Evolutionary conservation across 2,797 vertebrate species (phyloP).

Genomic region (Buphagus erythrorhynchus): DNA sequence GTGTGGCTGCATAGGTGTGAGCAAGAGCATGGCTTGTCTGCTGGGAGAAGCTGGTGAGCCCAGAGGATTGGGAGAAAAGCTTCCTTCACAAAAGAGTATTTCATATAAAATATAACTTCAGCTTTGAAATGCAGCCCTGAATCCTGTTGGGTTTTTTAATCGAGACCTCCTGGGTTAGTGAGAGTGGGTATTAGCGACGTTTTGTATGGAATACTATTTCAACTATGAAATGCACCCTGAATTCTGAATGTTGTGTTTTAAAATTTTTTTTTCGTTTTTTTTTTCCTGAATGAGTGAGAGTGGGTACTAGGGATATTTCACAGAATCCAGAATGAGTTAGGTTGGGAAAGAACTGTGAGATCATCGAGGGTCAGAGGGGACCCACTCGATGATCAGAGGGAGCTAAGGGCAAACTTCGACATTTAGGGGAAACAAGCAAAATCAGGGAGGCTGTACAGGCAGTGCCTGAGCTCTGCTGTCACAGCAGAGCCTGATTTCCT

Average conservation of each 20-base stretch:
- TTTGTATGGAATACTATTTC: background rate
- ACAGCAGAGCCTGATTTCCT: background rate
- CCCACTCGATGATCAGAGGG: background rate
- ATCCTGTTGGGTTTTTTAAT: background rate
- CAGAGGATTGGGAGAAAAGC: background rate
- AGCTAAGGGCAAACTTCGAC: background rate
- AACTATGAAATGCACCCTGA: background rate
- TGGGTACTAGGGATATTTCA: background rate
- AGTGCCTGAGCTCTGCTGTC: background rate
- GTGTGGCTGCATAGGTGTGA: background rate
- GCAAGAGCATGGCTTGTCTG: background rate
- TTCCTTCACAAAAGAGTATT: background rate
- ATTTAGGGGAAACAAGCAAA: background rate
- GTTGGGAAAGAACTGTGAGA: background rate
- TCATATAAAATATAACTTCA: background rate
- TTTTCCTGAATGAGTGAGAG: background rate
- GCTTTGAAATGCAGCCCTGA: background rate
- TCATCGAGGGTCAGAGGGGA: background rate
- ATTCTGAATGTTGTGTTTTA: background rate
- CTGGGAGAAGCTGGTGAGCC: background rate
- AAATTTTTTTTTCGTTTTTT: fast-evolving
- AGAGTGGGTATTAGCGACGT: background rate
- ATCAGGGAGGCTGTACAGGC: background rate
- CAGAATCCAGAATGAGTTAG: background rate
- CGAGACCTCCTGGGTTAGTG: background rate